phyloP scores from a whole-genome alignment of 2,888 invertebrate species.

The Nebria brevicollis region DNA sequence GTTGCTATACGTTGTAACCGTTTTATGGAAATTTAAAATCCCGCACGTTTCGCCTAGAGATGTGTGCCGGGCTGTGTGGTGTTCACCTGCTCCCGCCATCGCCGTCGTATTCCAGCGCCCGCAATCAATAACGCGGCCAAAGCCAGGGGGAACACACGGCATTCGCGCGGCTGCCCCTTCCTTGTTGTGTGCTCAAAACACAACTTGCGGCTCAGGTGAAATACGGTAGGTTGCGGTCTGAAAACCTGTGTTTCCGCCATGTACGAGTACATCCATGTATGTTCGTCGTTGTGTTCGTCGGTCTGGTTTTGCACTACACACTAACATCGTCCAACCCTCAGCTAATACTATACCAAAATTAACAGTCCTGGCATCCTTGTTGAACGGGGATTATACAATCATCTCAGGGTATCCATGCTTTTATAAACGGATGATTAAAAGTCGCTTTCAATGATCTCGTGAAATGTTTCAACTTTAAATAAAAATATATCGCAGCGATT shows the following conservation, averaged over 20 bases:
- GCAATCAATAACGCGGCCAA: conserved; percentile 28
- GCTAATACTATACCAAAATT: neutral
- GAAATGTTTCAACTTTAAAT: neutral
- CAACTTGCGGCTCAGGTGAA: conserved; percentile 24
- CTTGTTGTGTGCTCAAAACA: conserved; percentile 8
- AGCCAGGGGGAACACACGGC: conserved; percentile 15
- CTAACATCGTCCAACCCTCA: neutral
- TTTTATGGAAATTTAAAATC: conserved; percentile 26
- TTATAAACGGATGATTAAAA: neutral
- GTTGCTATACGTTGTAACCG: conserved; percentile 5
- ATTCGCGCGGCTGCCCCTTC: conserved; percentile 11
- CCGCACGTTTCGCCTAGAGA: conserved; percentile 24
- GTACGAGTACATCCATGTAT: neutral
- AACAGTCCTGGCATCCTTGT: neutral
- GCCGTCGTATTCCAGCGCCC: conserved; percentile 10
- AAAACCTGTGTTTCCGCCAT: conserved; percentile 18
- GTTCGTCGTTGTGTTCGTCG: conserved; percentile 15
- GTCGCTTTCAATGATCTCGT: neutral
- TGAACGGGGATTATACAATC: neutral
- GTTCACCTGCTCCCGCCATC: conserved; percentile 24
- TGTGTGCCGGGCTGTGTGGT: conserved; percentile 20
- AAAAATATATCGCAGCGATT: neutral
- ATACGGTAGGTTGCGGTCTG: conserved; percentile 29
- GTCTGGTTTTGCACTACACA: neutral
- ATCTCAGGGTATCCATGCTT: neutral